These are phyloP conservation scores for Clarias batrachus DNA, from an alignment of 2,113 vertebrate species.

Conservation along the genomic window DNA sequence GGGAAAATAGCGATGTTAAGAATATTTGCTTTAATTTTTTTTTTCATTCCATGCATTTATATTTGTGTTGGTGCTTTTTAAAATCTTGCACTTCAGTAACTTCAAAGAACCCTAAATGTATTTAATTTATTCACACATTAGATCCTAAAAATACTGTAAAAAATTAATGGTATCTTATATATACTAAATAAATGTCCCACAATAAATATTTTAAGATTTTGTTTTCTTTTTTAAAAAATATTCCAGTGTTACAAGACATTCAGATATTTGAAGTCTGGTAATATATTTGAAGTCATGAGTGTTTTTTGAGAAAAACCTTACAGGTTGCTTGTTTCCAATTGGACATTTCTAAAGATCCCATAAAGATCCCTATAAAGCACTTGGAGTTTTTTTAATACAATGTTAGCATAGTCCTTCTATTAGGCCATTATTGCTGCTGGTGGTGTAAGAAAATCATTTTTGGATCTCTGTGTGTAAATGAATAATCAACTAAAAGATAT, in stretches of 20 bases:
- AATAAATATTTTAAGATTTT: neutral
- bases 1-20: neutral
- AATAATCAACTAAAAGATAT: neutral
- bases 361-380: neutral
- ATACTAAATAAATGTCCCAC: conserved; percentile 37
- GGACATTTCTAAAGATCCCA: neutral
- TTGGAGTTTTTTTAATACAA: too few relatives aligned
- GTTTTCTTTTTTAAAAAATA: neutral
- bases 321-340: neutral
- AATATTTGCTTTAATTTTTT: neutral
- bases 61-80: neutral
- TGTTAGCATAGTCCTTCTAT: neutral
- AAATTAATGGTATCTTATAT: conserved; percentile 20
- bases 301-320: neutral
- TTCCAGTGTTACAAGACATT: neutral
- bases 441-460: neutral
- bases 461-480: neutral
- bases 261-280: neutral
- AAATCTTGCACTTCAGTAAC: neutral
- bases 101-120: neutral
- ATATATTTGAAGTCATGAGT: neutral
- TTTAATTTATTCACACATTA: conserved; percentile 29
- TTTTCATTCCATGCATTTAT: neutral
- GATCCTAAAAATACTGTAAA: neutral
- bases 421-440: neutral